Evolutionary conservation across 2,797 vertebrate genomes (phyloP), one percentile per base, ranked within the genome.

Genomic region (Acanthiza pusilla): DNA sequence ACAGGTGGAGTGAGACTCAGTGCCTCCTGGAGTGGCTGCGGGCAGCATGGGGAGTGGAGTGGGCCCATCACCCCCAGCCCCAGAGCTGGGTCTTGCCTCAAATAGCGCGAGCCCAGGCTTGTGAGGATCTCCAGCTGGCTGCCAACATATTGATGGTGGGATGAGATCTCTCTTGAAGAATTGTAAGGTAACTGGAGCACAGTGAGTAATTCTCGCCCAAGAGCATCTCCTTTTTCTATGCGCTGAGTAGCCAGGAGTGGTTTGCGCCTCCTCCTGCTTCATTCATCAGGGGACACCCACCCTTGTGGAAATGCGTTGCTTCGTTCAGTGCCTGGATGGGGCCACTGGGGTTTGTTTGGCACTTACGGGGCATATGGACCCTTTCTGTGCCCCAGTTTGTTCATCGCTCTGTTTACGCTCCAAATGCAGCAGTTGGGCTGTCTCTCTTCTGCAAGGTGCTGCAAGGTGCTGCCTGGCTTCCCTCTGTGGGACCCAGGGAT

Each of bases 101-200:
- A 50, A 45, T 32, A 91, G 78, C 65, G 19, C 1, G 8, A 89
- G 75, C 16, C 1, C 74, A 13, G 68, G 86, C 74, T 54, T 74
- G 71, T 23, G 72, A 92, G 78, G 84, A 85, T 89, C 93, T 96
- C 91, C 96, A 96, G 95, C 95, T 96, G 95, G 88, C 93, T 92
- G 92, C 88, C 84, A 65, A 10, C 95, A 94, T 89, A 87, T 54
- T 94, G 88, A 55, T 68, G 93, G 96, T 96, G 94, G 96, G 95
- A 92, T 95, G 95, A 57, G 55, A n/a, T 88, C 71, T 63, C 3
- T 0, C 88, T 87, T 29, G 65, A 61, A 95, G 94, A 96, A 87
- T 74, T 82, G 89, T 93, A 65, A 90, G 90, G 94, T 94, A 95
- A 93, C 91, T 95, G 94, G 93, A 93, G 94, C 92, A 95, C 66